Percentiles rank a stretch among this genome's conserved stretches.
phyloP scores from a whole-genome alignment of 2,888 invertebrate species.

The Drosophila ezoana region DNA sequence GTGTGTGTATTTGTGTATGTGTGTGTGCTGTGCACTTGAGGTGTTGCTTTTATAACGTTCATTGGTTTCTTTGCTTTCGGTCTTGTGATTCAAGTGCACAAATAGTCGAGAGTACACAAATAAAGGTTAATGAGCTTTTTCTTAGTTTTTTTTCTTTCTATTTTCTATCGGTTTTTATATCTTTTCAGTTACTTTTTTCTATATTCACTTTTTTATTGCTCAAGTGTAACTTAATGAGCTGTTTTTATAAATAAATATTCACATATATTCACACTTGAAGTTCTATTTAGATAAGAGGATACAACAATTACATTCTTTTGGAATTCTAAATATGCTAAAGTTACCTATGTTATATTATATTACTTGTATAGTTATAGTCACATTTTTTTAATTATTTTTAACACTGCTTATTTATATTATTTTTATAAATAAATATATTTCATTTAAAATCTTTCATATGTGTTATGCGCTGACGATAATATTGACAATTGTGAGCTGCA shows the following conservation, averaged over 20 bases:
- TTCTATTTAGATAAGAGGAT: too few species aligned
- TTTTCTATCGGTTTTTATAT: background rate
- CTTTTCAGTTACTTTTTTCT: conserved; percentile 19
- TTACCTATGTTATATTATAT: too few species aligned
- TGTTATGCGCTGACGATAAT: too few species aligned
- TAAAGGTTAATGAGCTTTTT: conserved; percentile 78
- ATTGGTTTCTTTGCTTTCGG: conserved; percentile 45
- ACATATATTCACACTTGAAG: too few species aligned
- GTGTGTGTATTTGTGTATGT: conserved; percentile 12
- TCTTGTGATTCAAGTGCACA: conserved; percentile 55
- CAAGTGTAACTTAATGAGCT: conserved; percentile 34
- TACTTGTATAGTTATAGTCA: too few species aligned
- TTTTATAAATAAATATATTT: too few species aligned
- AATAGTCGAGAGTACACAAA: conserved; percentile 56
- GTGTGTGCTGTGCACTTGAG: conserved; percentile 26
- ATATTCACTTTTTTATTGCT: background rate
- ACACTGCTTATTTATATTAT: too few species aligned
- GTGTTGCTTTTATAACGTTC: conserved; percentile 39
- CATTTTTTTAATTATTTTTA: too few species aligned
- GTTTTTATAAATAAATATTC: conserved; percentile 18
- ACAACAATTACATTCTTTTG: too few species aligned
- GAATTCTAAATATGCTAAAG: too few species aligned
- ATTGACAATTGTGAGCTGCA: too few species aligned
- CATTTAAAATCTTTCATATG: too few species aligned
- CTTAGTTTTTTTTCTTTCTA: conserved; percentile 14